Evolutionary conservation across 2,888 invertebrate genomes (phyloP).

Genomic region (Schizaphis graminum): DNA sequence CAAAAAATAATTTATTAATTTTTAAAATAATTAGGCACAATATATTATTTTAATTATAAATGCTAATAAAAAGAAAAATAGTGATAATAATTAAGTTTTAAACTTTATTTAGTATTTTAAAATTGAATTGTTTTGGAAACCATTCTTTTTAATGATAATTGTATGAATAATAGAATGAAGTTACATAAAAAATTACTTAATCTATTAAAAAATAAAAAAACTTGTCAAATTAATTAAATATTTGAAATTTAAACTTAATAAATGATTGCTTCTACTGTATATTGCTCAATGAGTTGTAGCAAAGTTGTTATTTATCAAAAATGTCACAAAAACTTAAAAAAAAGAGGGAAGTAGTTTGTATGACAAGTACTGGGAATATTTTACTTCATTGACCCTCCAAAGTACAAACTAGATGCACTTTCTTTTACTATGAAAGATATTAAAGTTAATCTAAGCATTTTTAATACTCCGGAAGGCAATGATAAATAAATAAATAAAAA

Average conservation of each 20-base stretch:
- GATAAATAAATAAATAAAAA: no score
- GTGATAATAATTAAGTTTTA: neutral
- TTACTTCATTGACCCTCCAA: neutral
- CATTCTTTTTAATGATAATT: neutral
- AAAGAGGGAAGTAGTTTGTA: no score
- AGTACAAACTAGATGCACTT: neutral
- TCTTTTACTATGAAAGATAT: neutral
- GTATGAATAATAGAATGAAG: neutral
- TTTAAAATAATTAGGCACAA: neutral
- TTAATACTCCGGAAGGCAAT: no score
- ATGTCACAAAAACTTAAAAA: neutral
- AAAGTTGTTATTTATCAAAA: neutral
- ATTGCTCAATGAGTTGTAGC: neutral
- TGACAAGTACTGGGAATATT: neutral
- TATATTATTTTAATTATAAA: neutral
- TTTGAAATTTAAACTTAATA: neutral
- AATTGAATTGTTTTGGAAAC: neutral
- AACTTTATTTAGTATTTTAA: neutral
- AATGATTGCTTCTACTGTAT: neutral
- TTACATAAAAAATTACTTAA: no score
- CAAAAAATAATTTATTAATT: neutral
- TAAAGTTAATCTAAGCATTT: neutral
- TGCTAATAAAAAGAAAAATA: neutral
- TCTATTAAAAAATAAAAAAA: neutral
- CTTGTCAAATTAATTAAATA: neutral